phyloP scores from a whole-genome alignment of 2,113 vertebrate species.

The Pelodiscus sinensis region DNA sequence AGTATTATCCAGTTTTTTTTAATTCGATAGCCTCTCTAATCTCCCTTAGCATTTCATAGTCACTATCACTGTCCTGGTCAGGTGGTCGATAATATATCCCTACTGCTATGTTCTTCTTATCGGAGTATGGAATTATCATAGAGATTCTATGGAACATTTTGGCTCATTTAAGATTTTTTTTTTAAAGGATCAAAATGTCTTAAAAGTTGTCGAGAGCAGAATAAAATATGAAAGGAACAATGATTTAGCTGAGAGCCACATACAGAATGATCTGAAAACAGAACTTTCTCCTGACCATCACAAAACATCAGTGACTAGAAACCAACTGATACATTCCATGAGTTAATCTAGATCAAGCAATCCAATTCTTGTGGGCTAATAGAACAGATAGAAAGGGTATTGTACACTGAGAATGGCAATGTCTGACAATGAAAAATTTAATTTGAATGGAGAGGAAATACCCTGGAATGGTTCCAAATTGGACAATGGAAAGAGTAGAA shows the following conservation, averaged over 20 bases:
- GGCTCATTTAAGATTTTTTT: no score
- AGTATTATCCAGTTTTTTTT: no score
- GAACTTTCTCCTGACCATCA: background rate
- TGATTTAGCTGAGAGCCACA: background rate
- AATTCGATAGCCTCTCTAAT: no score
- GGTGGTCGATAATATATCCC: no score
- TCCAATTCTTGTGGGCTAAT: background rate
- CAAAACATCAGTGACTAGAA: background rate
- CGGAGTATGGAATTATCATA: no score
- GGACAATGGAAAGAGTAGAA: background rate
- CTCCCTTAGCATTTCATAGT: no score
- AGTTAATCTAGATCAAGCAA: background rate
- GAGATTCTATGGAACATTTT: no score
- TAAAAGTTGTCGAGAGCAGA: background rate
- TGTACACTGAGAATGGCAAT: background rate
- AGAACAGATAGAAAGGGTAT: background rate
- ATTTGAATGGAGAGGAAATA: background rate
- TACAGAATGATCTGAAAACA: background rate
- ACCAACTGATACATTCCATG: background rate
- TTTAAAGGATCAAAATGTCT: background rate
- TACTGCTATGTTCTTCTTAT: no score
- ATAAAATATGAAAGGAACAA: background rate
- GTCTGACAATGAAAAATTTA: background rate
- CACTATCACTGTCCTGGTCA: no score
- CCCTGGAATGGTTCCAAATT: background rate